phyloP scores from a whole-genome alignment of 2,888 invertebrate species.

The Dolomedes plantarius region DNA sequence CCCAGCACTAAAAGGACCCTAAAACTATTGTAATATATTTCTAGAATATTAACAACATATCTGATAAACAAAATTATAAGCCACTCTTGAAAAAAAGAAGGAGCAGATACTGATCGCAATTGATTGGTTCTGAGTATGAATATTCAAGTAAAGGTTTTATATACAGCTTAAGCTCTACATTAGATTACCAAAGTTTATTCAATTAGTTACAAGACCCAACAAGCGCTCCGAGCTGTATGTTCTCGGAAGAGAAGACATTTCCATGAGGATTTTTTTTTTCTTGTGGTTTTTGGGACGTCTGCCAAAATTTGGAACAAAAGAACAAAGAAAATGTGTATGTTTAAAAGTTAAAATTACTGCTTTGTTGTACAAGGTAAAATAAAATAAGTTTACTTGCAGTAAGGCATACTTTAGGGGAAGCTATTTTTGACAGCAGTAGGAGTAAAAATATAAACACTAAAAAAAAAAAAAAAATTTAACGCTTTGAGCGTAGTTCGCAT shows the following conservation, averaged over 20 bases:
- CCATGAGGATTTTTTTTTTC: neutral
- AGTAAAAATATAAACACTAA: neutral
- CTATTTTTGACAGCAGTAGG: neutral
- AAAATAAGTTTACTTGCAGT: neutral
- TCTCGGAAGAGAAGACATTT: neutral
- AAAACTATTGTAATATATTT: too few species aligned
- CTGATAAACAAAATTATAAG: too few species aligned
- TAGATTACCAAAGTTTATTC: too few species aligned
- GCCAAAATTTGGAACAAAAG: neutral
- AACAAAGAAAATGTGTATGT: neutral
- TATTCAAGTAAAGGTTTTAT: too few species aligned
- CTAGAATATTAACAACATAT: too few species aligned
- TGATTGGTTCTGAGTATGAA: too few species aligned
- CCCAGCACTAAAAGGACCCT: too few species aligned
- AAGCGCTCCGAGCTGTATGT: neutral
- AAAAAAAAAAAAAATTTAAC: too few species aligned
- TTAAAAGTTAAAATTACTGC: slow-evolving; percentile 8
- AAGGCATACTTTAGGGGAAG: neutral
- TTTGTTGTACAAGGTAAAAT: neutral
- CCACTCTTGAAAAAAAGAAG: too few species aligned
- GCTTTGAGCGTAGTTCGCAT: too few species aligned
- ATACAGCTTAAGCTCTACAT: too few species aligned
- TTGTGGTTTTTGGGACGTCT: neutral
- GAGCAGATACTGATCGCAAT: too few species aligned
- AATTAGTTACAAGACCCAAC: neutral